Evolutionary conservation across 2,113 vertebrate species (phyloP), one percentile per base, ranked within the genome.

Genomic region (Tringa solitaria): DNA sequence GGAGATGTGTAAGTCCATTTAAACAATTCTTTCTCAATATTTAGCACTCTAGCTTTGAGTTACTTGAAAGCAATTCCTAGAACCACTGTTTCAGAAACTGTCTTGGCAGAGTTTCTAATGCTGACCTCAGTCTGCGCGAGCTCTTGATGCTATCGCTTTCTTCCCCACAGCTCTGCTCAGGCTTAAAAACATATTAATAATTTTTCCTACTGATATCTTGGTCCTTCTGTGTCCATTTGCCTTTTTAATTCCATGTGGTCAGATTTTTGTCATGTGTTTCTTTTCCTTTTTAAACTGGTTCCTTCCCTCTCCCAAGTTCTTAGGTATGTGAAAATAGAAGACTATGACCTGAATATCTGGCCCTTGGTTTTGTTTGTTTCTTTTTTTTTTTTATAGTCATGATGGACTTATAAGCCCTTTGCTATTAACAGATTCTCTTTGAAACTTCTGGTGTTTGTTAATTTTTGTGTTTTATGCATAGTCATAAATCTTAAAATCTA

Each of bases 1-100:
- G 98, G 95, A 93, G 98, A 99, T 69, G 96, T 99, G 99, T 99
- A 95, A 99, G 99, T 98, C 17, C 57, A 50, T 22, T 91, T 72
- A 24, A 60, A n/a, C 5, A 60, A 9, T 64, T 89, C 33, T 41
- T 78, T 50, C 51, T 79, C 28, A 32, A 19, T 64, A 24, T 48
- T 19, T 11, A 24, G 15, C 15, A 11, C 12, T 54, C 22, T 83
- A 27, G 28, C 28, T 91, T 77, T 82, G 6, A 87, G 50, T 33
- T 50, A 20, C 39, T 65, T 43, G 53, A n/a, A 30, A 88, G 35
- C 30, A 76, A 23, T 63, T 51, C 14, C 17, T 28, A 57, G 64
- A 67, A 12, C 14, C 3, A 10, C 51, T 53, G 2, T 65, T 53
- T 39, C 6, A 8, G 57, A 61, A 17, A 15, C 4, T n/a, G 0